Evolutionary conservation across 2,888 invertebrate species (phyloP).

Genomic region (Thalpophila matura): DNA sequence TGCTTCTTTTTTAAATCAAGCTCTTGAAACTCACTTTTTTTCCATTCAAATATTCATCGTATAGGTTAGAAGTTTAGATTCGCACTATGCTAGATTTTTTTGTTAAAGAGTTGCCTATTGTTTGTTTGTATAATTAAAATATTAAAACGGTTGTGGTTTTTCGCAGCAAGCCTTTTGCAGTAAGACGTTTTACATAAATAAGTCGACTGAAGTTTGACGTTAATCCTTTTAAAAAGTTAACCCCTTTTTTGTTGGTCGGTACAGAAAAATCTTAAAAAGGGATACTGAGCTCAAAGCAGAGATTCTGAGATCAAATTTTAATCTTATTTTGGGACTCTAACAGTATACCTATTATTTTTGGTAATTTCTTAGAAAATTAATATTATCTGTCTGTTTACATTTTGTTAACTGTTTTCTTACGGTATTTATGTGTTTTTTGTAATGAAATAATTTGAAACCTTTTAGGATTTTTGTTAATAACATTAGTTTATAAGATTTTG

Average conservation of each 20-base stretch:
- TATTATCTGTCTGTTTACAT: slow-evolving; percentile 19
- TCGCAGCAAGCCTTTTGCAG: slow-evolving; percentile 48
- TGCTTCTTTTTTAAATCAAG: background rate
- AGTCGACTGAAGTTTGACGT: slow-evolving; percentile 66
- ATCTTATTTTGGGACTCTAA: slow-evolving; percentile 70
- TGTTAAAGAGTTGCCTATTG: background rate
- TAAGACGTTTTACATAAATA: slow-evolving; percentile 64
- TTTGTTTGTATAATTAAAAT: background rate
- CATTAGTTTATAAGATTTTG: slow-evolving; percentile 4
- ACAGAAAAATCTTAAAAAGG: slow-evolving; percentile 62
- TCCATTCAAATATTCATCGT: background rate
- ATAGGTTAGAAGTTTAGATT: background rate
- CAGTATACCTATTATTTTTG: slow-evolving; percentile 52
- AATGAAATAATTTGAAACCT: slow-evolving; percentile 35
- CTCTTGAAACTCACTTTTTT: background rate
- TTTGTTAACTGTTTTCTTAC: slow-evolving; percentile 32
- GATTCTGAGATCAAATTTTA: slow-evolving; percentile 64
- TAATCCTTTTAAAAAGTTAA: slow-evolving; percentile 79
- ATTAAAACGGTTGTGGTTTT: slow-evolving; percentile 1
- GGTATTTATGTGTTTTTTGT: no score
- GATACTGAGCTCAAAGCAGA: slow-evolving; percentile 44
- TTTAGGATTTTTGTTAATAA: background rate
- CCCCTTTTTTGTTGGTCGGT: slow-evolving; percentile 70
- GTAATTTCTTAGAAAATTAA: slow-evolving; percentile 51
- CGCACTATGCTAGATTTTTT: background rate